Conservation (phyloP, 2,888 invertebrate species). For the Muscina levida region DNA sequence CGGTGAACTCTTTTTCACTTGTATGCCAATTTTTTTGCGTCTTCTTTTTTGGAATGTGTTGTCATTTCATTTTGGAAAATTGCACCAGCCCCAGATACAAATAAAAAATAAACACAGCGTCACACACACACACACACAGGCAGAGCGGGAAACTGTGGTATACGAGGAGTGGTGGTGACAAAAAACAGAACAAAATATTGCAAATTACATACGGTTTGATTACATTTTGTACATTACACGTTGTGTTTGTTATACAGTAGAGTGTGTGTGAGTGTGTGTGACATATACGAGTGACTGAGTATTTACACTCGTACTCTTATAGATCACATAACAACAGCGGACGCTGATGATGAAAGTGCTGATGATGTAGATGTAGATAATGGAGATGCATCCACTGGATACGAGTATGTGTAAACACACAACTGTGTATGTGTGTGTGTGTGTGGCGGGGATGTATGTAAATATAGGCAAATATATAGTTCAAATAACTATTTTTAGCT, state of each 20-base stretch:
- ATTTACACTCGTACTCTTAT: not conserved
- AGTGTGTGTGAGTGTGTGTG: conserved; percentile 5
- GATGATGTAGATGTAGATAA: not conserved
- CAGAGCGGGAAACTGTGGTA: not conserved
- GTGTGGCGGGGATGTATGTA: conserved; percentile 11
- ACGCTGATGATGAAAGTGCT: not conserved
- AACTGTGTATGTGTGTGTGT: conserved; percentile 7
- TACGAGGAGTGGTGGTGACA: not conserved
- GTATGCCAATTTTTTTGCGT: conserved; percentile 41
- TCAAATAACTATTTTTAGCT: conserved; percentile 41
- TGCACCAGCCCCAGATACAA: conserved; percentile 18
- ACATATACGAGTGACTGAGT: not conserved
- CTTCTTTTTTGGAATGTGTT: conserved; percentile 41
- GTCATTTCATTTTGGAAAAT: conserved; percentile 56
- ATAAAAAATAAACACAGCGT: too few relatives aligned
- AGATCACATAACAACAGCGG: too few relatives aligned
- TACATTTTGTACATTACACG: conserved; percentile 44
- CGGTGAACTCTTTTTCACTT: conserved; percentile 28
- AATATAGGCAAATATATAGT: conserved; percentile 36
- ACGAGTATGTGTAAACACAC: conserved; percentile 27
- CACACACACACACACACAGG: not conserved
- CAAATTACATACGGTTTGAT: conserved; percentile 62
- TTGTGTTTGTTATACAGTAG: too few relatives aligned
- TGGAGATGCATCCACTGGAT: not conserved
- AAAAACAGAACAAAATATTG: conserved; percentile 59